Evolutionary conservation across 2,113 vertebrate species (phyloP).

Genomic region (Neoarius graeffei): DNA sequence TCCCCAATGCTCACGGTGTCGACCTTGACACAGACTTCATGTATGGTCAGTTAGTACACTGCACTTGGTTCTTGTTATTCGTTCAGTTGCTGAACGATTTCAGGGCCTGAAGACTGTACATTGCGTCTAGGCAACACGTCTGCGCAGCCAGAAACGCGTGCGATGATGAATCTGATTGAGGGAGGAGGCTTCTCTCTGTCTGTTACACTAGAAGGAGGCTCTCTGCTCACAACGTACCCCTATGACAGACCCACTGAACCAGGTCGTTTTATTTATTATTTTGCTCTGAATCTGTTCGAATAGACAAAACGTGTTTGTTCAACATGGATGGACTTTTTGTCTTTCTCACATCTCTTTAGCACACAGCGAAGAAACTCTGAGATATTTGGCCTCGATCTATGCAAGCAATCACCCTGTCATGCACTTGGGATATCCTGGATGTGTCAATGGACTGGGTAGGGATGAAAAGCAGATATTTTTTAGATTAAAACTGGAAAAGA

Average conservation of each 20-base stretch:
- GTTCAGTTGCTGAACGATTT: background rate
- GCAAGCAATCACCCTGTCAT: conserved; percentile 91
- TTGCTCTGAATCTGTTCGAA: background rate
- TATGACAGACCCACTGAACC: conserved; percentile 88
- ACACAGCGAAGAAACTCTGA: conserved; percentile 87
- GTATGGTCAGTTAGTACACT: conserved; percentile 70
- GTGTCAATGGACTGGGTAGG: conserved; percentile 70
- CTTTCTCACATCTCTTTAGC: background rate
- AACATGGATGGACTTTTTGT: background rate
- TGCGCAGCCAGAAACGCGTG: conserved; percentile 87
- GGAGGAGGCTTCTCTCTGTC: conserved; percentile 87
- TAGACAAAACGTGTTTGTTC: background rate
- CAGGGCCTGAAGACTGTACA: background rate
- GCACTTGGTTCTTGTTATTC: background rate
- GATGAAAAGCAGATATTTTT: background rate
- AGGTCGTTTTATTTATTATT: conserved; percentile 68
- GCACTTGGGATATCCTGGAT: conserved; percentile 85
- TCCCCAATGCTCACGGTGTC: conserved; percentile 78
- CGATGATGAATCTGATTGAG: conserved; percentile 86
- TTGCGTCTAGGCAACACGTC: conserved; percentile 81
- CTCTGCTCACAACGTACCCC: conserved; percentile 88
- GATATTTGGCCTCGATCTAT: conserved; percentile 89
- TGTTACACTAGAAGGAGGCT: conserved; percentile 89
- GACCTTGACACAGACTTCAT: conserved; percentile 93
- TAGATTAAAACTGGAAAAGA: background rate